Base-by-base conservation (phyloP, 2,797 vertebrate genomes). In the Leuciscus waleckii region DNA sequence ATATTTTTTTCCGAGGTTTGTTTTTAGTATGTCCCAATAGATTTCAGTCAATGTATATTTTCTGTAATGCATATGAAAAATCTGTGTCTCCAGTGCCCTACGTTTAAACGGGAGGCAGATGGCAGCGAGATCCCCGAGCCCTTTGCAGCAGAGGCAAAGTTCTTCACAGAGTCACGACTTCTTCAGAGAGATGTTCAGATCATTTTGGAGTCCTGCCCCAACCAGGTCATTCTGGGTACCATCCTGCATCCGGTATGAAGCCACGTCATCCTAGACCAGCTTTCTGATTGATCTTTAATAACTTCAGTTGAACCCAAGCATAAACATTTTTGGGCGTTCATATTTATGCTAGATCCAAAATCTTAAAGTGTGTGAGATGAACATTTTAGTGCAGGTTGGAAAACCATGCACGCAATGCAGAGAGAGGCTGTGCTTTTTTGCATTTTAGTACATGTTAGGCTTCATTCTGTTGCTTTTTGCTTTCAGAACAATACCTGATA, bases 171-270 rank as follows among this genome's bases (percentile, higher is more conserved):
- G 90, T 99, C 98, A 0, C 95, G 98, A 68, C 95, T 99, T 77
- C 96, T 99, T 67, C 98, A 99, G 93, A 95, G 98, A 88, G 98
- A 99, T 0, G 98, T 99, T 85, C 98, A 99, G 95, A 99, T 99
- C 26, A 95, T 99, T 86, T 91, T 99, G 94, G 98, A 99, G 93
- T 98, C 98, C 93, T 98, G 98, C 87, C 98, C 97, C 89, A 99
- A 99, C 94, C 98, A 99, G 94, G 93, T 98, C 92, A 95, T 99
- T 90, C 93, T 99, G 92, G 98, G 98, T 73, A 98, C 98, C 92
- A 97, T 99, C 93, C 94, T 99, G 74, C 98, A 99, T 87, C 98
- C 98, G 89, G 98, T 96, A 92, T 85, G 89, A 43, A 56, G 37
- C 32, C 74, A 5, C 11, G 6, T 51, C 11, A 49, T 32, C 1